Conservation (phyloP, 2,797 vertebrate genomes). For the Coilia nasus region DNA sequence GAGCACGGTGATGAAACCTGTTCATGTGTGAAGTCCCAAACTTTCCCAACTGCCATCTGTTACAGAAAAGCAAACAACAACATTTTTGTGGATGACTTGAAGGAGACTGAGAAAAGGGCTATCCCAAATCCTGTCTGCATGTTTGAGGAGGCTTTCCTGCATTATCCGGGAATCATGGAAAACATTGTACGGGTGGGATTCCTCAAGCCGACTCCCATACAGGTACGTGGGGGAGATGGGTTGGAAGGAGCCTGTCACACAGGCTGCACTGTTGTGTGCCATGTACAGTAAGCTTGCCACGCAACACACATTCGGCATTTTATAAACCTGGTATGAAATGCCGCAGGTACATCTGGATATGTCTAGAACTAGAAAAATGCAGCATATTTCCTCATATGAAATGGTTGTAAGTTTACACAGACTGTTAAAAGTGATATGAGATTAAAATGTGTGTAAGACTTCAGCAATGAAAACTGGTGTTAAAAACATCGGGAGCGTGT, state of each 20-base stretch:
- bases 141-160: slow-evolving; percentile 87
- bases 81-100: slow-evolving; percentile 90
- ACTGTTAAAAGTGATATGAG: no score
- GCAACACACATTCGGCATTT: no score
- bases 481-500: no score
- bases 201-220: slow-evolving; percentile 90
- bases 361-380: no score
- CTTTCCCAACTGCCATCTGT: not conserved
- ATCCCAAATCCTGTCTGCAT: slow-evolving; percentile 86
- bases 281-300: no score
- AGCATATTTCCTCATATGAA: no score
- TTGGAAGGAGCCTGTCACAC: not conserved
- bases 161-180: slow-evolving; percentile 88
- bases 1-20: not conserved
- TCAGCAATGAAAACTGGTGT: no score
- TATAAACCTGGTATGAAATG: no score
- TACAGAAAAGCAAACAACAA: slow-evolving; percentile 90
- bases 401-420: no score
- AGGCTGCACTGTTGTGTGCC: no score
- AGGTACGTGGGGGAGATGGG: slow-evolving; percentile 73
- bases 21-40: not conserved
- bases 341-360: no score
- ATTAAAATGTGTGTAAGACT: no score
- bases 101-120: slow-evolving; percentile 79
- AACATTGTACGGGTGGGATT: slow-evolving; percentile 88